These are phyloP conservation scores for Heteronetta atricapilla DNA, from an alignment of 2,113 vertebrate genomes.

Conservation along the genomic window DNA sequence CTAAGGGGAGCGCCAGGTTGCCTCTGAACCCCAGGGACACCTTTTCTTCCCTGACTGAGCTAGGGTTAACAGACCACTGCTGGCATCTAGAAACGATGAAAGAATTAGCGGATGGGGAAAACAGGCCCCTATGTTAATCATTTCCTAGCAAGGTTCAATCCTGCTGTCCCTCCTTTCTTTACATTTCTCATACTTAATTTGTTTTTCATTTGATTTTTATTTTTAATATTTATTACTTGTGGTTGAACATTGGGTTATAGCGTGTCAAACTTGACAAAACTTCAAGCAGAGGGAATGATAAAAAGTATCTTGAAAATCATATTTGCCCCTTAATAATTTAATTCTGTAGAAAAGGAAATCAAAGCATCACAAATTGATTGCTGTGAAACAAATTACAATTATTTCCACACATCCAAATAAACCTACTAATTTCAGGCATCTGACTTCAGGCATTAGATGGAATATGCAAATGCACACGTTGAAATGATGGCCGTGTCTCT, in stretches of 20 bases:
- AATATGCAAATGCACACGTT: conserved; percentile 61
- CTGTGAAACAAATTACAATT: conserved; percentile 73
- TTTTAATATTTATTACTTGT: conserved; percentile 36
- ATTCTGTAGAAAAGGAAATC: conserved; percentile 65
- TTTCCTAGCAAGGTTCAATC: background rate
- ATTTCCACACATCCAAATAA: conserved; percentile 72
- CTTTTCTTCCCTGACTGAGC: background rate
- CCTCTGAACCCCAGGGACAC: background rate
- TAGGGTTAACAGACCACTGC: background rate
- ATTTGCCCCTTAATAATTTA: conserved; percentile 61
- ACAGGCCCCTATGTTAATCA: background rate
- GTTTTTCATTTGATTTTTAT: background rate
- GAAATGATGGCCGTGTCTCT: conserved; percentile 29
- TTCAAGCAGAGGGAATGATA: conserved; percentile 46
- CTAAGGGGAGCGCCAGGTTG: background rate
- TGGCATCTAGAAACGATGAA: background rate
- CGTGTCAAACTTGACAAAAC: conserved; percentile 53
- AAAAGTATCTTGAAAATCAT: conserved; percentile 53
- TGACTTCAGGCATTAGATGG: conserved; percentile 62
- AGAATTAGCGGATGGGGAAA: background rate
- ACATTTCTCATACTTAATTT: conserved; percentile 1
- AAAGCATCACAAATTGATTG: conserved; percentile 72
- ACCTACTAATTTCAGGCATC: conserved; percentile 69
- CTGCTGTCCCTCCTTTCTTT: background rate
- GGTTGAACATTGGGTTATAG: conserved; percentile 1